phyloP scores from a whole-genome alignment of 2,888 invertebrate genomes.

The Eretmocerus hayati region DNA sequence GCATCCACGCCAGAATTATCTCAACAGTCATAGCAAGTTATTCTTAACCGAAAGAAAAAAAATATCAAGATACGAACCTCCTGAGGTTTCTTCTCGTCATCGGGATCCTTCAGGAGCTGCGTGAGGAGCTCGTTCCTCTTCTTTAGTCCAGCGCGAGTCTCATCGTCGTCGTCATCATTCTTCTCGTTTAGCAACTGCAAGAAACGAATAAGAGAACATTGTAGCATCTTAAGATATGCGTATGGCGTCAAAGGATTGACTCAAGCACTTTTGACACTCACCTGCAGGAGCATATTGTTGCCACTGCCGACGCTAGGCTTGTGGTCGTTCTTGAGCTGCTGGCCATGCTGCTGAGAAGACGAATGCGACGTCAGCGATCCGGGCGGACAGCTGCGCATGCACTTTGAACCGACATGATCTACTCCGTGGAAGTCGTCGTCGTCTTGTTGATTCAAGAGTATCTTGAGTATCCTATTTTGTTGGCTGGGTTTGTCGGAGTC shows the following conservation, averaged over 20 bases:
- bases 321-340: constrained; percentile 18
- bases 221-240: background rate
- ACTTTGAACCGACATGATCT: constrained; percentile 2
- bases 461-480: constrained; percentile 53
- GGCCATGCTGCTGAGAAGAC: too few species aligned
- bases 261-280: constrained; percentile 30
- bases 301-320: constrained; percentile 40
- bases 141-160: constrained; percentile 53
- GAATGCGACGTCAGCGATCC: too few species aligned
- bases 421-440: constrained; percentile 50
- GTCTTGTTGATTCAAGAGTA: constrained; percentile 61
- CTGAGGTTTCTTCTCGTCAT: constrained; percentile 46
- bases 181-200: constrained; percentile 73
- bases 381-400: constrained; percentile 8
- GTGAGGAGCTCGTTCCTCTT: constrained; percentile 58
- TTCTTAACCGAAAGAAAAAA: background rate
- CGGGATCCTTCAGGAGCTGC: constrained; percentile 54
- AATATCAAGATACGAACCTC: constrained; percentile 27
- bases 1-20: too few species aligned
- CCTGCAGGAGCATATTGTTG: constrained; percentile 61
- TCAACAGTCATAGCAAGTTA: background rate
- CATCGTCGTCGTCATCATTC: constrained; percentile 70
- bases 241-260: background rate
- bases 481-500: constrained; percentile 40
- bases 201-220: constrained; percentile 6